Evolutionary conservation across 2,113 vertebrate species (phyloP), one percentile per base, ranked within the genome.

Genomic region (Crotalus horridus): DNA sequence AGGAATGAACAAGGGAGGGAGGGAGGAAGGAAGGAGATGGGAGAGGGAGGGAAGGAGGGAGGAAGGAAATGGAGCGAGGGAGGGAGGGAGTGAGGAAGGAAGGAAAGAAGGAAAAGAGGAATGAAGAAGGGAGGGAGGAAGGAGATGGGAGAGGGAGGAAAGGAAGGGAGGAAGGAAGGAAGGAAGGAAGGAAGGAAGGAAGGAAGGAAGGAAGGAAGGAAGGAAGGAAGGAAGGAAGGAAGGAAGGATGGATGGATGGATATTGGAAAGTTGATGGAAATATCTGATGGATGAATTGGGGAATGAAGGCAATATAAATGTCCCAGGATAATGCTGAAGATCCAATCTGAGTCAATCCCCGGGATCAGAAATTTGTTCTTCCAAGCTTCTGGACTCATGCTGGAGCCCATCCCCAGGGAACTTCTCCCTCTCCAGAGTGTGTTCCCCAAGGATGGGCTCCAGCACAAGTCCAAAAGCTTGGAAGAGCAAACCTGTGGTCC

Each of bases 131-230:
- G 3, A 58, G 20, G 3, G 5, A 58, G 56, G 56, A 2, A 58
- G 4, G 6, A 20, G 54, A 15, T 3, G 6, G 12, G 11, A 15
- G 6, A 15, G 54, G 15, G 11, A 55, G 12, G 13, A 54, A 17
- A 20, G 0, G 55, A 4, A 5, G 15, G 1, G 0, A 5, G 55
- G 3, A 48, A 46, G 4, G 46, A 5, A 46, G 46, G 3, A 5
- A 6, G 17, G 55, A 3, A 5, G 54, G 15, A 54, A 15, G 54
- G 54, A 4, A 55, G 54, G 54, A 4, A 54, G 54, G 54, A 15
- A 54, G 54, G 15, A 5, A 17, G 4, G 55, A 5, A 55, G 15
- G 55, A 20, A 20, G 4, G 55, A 4, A 20, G 13, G 17, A 20
- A 20, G 55, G 17, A 20, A 5, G 55, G 15, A 21, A 56, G 55